Evolutionary conservation across 2,113 vertebrate species (phyloP), one percentile per base, ranked within the genome.

Genomic region (Pardalotus punctatus): DNA sequence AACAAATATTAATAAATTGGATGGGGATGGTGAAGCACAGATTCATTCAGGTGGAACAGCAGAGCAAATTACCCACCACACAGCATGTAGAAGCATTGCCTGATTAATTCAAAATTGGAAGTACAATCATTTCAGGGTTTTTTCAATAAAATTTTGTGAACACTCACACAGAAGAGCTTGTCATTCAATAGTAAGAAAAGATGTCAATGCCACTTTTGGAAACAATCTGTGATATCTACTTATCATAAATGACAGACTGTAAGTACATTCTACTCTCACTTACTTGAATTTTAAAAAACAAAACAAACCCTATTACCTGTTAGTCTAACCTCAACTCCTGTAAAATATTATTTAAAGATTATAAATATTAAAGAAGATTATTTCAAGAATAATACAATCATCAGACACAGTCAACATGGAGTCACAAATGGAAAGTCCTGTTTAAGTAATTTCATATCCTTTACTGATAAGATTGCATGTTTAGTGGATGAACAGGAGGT

Each of bases 401-500:
- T 72, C 43, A 72, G 35, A 24, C 9, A 60, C 6, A 20, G 9
- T 42, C 54, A 79, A 28, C 10, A 14, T 7, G 4, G 21, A 8
- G 9, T 64, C 23, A 64, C 18, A 69, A 77, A 86, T 4, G 2
- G 20, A 64, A 93, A 73, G 45, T 25, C 21, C 11, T 51, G 29
- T 38, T 56, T 27, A 93, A 67, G 33, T 22, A 28, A 28, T 42
- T 38, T 45, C 8, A 36, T 57, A n/a, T 8, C 7, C 28, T 71
- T 54, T 27, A 58, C 1, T 9, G 24, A 23, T 24, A 66, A 48
- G 3, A 2, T 54, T 25, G 36, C 6, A 4, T 4, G 2, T 40
- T 38, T 3, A 57, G 16, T 57, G 16, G 11, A 40, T 45, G 6
- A 94, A 62, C 2, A 3, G 20, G 4, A 56, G 5, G 13, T 4